phyloP scores from a whole-genome alignment of 2,797 vertebrate species.

The Dipus sagitta region DNA sequence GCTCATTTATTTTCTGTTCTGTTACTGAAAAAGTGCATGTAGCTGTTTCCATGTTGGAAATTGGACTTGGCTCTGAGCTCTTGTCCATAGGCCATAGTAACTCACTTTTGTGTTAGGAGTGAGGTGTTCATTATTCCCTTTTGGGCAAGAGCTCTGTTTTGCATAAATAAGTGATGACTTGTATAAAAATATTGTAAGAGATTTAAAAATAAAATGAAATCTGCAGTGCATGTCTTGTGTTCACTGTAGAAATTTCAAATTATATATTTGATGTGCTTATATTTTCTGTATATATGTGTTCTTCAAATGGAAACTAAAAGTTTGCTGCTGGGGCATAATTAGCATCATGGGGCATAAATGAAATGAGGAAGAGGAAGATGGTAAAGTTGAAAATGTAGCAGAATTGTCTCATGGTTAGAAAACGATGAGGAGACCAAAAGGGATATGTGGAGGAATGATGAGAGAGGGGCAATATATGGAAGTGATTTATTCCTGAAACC shows the following conservation, averaged over 20 bases:
- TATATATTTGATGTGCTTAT: too few relatives aligned
- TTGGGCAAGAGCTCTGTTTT: too few relatives aligned
- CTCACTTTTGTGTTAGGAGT: too few relatives aligned
- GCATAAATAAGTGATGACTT: too few relatives aligned
- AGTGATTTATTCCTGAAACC: not conserved
- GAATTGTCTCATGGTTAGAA: not conserved
- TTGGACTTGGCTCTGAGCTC: not conserved
- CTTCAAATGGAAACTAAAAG: too few relatives aligned
- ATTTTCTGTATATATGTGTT: too few relatives aligned
- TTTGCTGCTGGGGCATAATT: not conserved
- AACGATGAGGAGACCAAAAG: not conserved
- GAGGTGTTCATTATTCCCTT: too few relatives aligned
- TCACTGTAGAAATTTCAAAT: too few relatives aligned
- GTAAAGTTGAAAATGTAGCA: not conserved
- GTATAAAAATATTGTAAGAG: too few relatives aligned
- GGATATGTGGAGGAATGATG: not conserved
- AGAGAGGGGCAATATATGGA: not conserved
- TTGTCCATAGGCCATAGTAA: too few relatives aligned
- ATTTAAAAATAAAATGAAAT: too few relatives aligned
- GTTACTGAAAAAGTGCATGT: not conserved
- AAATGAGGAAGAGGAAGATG: not conserved
- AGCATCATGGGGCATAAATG: not conserved
- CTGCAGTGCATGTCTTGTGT: too few relatives aligned
- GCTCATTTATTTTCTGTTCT: not conserved
- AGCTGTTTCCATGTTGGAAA: not conserved